Conservation (phyloP, 2,113 vertebrate species). For the Pangasianodon gigas region DNA sequence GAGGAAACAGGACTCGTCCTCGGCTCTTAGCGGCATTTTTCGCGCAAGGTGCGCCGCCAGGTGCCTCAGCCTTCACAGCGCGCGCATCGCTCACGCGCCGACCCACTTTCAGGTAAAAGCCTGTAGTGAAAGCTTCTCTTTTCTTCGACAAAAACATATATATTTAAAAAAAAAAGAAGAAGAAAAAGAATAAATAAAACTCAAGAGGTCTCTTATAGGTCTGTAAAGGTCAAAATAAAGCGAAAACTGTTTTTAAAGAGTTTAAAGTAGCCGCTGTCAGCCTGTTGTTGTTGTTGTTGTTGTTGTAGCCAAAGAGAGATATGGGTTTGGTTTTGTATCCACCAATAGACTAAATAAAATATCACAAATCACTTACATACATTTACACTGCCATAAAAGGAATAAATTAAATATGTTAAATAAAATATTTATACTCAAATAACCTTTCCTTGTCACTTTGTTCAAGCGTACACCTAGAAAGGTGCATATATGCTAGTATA, state of each 20-base stretch:
- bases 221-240: not conserved
- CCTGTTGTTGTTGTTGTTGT: not conserved
- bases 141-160: not conserved
- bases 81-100: constrained; percentile 81
- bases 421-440: not conserved
- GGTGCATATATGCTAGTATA: not conserved
- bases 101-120: constrained; percentile 73
- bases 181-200: no score
- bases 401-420: no score
- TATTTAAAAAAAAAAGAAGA: not conserved
- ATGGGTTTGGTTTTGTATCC: not conserved
- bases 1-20: constrained; percentile 73
- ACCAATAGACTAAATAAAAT: not conserved
- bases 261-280: not conserved
- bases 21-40: constrained; percentile 69
- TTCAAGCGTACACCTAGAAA: not conserved
- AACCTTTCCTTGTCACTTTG: not conserved
- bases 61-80: constrained; percentile 86
- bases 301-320: not conserved
- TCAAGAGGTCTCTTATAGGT: no score
- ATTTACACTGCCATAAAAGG: not conserved
- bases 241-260: not conserved
- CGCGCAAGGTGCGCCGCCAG: constrained; percentile 83
- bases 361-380: not conserved
- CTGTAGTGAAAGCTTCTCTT: not conserved